A percentile compares a stretch with the other conserved stretches of the same genome.
Evolutionary conservation across 30 jellyfish, hydroid and myxozoan species (phyloP).

Genomic region (Hydractinia echinata): DNA sequence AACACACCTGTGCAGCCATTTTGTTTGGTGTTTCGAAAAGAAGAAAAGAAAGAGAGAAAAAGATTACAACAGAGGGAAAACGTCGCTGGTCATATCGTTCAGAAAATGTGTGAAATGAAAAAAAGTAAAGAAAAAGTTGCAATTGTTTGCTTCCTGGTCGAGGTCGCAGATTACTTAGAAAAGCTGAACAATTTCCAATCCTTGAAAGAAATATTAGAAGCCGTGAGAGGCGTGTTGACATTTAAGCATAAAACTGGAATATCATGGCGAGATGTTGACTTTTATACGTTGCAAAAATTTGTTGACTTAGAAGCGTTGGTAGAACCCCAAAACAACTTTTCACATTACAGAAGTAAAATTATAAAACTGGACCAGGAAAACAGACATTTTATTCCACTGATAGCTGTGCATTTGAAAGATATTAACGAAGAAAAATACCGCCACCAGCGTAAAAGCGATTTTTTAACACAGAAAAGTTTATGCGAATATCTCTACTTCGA

Average conservation of each 20-base stretch:
- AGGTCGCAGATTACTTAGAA: background rate
- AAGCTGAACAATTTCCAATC: background rate
- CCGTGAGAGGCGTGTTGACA: background rate
- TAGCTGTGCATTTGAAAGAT: background rate
- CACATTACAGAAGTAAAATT: background rate
- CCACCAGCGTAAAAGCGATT: too few relatives aligned
- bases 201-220: background rate
- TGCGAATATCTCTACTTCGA: background rate
- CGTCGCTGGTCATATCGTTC: background rate
- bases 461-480: background rate
- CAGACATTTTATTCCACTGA: slow-evolving; percentile 3
- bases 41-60: background rate
- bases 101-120: background rate
- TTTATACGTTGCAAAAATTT: background rate
- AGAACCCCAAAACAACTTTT: background rate
- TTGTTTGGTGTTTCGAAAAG: background rate
- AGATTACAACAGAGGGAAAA: background rate
- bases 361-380: background rate
- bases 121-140: background rate
- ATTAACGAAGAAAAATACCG: too few relatives aligned
- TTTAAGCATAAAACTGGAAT: slow-evolving; percentile 3
- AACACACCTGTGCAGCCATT: background rate
- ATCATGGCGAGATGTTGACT: background rate
- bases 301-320: background rate
- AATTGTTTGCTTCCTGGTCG: slow-evolving; percentile 3